Evolutionary conservation across 2,888 invertebrate genomes (phyloP).

Genomic region (Aspidiotus rigidus): DNA sequence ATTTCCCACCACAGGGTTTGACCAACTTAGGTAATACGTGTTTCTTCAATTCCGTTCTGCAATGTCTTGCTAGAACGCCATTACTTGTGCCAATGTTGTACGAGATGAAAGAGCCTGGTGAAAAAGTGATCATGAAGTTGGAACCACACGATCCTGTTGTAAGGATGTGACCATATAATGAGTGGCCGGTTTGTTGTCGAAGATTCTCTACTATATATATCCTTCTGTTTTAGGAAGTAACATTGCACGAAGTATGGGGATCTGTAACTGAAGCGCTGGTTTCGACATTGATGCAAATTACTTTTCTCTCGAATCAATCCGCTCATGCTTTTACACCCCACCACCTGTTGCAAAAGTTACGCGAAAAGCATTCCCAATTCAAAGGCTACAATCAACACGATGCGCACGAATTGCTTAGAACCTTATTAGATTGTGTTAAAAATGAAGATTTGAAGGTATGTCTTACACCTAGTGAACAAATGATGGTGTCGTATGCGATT

Average conservation of each 20-base stretch:
- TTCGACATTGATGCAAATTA: conserved; percentile 60
- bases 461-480: neutral
- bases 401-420: conserved; percentile 85
- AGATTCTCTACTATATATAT: conserved; percentile 42
- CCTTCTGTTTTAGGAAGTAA: conserved; percentile 55
- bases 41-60: conserved; percentile 93
- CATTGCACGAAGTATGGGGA: conserved; percentile 53
- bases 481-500: neutral
- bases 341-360: conserved; percentile 37
- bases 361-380: conserved; percentile 58
- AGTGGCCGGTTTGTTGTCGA: neutral
- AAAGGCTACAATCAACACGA: conserved; percentile 94
- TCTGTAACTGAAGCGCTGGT: conserved; percentile 57
- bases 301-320: conserved; percentile 57
- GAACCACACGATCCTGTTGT: too few species aligned
- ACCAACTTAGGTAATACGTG: conserved; percentile 92
- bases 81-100: conserved; percentile 61
- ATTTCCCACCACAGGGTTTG: conserved; percentile 56
- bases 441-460: conserved; percentile 51
- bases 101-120: conserved; percentile 59
- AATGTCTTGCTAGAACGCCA: conserved; percentile 80
- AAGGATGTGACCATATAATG: too few species aligned
- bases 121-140: conserved; percentile 44
- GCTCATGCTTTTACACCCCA: conserved; percentile 42
- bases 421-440: conserved; percentile 79